phyloP scores from a whole-genome alignment of 2,113 vertebrate genomes.

The Piaya cayana region DNA sequence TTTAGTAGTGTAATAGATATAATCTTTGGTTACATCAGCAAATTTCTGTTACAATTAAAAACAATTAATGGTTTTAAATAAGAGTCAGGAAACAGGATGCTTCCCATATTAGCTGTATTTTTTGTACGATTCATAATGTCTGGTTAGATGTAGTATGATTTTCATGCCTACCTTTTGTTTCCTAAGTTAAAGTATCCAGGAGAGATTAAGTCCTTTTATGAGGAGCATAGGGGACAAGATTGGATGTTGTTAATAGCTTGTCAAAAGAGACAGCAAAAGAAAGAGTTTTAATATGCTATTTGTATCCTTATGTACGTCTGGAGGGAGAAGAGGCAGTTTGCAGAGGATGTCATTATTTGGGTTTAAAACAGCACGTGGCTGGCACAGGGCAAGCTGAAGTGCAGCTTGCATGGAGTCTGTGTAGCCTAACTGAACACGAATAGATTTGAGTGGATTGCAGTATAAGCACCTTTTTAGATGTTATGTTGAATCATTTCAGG shows the following conservation, averaged over 20 bases:
- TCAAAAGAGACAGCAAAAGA: conserved; percentile 33
- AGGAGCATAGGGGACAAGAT: conserved; percentile 21
- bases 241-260: conserved; percentile 58
- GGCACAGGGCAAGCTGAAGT: background rate
- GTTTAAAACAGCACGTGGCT: conserved; percentile 19
- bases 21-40: conserved; percentile 46
- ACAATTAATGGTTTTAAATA: conserved; percentile 49
- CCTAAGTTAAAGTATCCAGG: conserved; percentile 38
- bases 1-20: conserved; percentile 31
- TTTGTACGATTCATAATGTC: background rate
- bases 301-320: conserved; percentile 44
- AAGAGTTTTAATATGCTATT: conserved; percentile 46
- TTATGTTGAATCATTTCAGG: background rate
- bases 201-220: conserved; percentile 53
- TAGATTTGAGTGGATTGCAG: background rate
- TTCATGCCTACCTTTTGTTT: conserved; percentile 41
- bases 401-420: background rate
- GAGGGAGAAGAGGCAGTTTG: background rate
- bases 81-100: background rate
- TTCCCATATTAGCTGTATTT: conserved; percentile 18
- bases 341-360: background rate
- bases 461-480: background rate
- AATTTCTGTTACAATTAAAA: conserved; percentile 64
- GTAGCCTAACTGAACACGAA: background rate
- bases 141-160: conserved; percentile 36